Evolutionary conservation across 1,140 invertebrate genomes (phyloP).

Genomic region (Physella acuta): DNA sequence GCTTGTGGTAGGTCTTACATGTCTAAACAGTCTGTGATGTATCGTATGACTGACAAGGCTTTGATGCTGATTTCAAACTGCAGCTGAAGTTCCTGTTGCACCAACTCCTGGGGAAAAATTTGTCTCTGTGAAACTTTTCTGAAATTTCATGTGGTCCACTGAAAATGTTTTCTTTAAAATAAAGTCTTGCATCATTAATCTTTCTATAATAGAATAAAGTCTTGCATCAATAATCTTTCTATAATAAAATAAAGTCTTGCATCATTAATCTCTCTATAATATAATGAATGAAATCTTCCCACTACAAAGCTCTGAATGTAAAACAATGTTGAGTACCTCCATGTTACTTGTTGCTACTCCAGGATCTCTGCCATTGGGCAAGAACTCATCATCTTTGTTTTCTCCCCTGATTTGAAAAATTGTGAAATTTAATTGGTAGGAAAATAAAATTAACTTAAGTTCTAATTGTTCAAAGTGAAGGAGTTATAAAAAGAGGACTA

Average conservation of each 20-base stretch:
- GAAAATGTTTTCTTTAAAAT: too few species aligned
- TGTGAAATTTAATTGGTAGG: not conserved
- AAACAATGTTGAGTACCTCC: constrained; percentile 13
- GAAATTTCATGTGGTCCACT: too few species aligned
- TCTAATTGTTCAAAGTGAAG: not conserved
- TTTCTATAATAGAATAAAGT: too few species aligned
- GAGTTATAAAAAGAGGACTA: constrained; percentile 22
- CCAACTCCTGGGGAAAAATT: too few species aligned
- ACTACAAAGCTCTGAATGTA: too few species aligned
- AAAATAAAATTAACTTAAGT: not conserved
- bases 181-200: too few species aligned
- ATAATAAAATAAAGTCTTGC: too few species aligned
- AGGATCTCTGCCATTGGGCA: constrained; percentile 1
- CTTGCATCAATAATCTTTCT: too few species aligned
- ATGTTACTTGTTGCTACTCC: not conserved
- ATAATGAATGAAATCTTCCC: too few species aligned
- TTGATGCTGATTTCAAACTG: constrained; percentile 60
- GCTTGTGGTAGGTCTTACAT: constrained; percentile 32
- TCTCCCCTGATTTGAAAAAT: constrained; percentile 13
- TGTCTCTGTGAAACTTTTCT: too few species aligned
- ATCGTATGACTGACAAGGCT: constrained; percentile 54
- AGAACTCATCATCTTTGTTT: constrained; percentile 16
- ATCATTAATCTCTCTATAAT: too few species aligned
- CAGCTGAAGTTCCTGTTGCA: constrained; percentile 52
- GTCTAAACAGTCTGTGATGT: constrained; percentile 55